Conservation (phyloP, 1,140 invertebrate genomes). For the Ceratina australensis region DNA sequence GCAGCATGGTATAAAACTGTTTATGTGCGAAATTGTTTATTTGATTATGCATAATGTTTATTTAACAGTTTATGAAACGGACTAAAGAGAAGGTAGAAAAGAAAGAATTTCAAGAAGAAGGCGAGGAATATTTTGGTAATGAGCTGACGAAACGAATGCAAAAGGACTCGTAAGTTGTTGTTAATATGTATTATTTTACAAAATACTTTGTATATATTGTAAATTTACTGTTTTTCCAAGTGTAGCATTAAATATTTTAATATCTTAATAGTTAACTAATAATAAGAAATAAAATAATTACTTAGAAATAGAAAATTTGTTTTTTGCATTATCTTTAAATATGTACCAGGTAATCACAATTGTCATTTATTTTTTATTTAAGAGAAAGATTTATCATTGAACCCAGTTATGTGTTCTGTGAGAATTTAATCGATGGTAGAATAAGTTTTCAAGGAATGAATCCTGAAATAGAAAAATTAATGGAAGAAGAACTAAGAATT, state of each 20-base stretch:
- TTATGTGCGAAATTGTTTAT: constrained; percentile 18
- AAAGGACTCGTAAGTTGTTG: constrained; percentile 79
- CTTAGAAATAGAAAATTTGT: not conserved
- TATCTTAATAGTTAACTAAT: not conserved
- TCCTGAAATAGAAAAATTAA: constrained; percentile 89
- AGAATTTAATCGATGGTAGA: constrained; percentile 88
- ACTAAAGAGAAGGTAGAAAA: constrained; percentile 90
- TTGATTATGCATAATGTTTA: constrained; percentile 1
- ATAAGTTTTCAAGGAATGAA: constrained; percentile 94
- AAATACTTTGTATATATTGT: too few relatives aligned
- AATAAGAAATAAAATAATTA: not conserved
- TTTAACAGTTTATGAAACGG: constrained; percentile 90
- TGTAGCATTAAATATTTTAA: not conserved
- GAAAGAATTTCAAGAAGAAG: constrained; percentile 87
- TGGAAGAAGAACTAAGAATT: constrained; percentile 80
- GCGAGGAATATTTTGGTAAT: constrained; percentile 83
- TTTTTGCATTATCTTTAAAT: constrained; percentile 5
- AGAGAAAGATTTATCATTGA: constrained; percentile 87
- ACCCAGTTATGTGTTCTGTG: constrained; percentile 87
- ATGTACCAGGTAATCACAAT: constrained; percentile 6
- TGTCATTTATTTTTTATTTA: constrained; percentile 53
- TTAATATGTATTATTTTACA: not conserved
- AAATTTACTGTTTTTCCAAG: too few relatives aligned
- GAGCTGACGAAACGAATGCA: constrained; percentile 77
- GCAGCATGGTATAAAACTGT: not conserved